Conservation (phyloP, 2,797 vertebrate genomes). For the Okamejei kenojei region DNA sequence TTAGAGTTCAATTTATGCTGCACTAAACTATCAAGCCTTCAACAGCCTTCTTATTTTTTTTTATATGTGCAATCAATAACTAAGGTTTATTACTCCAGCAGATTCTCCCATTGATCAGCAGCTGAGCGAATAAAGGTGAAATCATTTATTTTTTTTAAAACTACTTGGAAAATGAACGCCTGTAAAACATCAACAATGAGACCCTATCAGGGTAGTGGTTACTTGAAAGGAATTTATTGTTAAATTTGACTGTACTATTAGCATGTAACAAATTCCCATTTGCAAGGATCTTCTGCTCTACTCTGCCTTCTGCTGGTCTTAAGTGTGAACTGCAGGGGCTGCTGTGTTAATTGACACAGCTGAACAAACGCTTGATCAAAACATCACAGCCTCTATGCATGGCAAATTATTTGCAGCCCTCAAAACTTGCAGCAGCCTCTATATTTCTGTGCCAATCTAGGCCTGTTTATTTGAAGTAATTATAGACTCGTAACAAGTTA, state of each 20-base stretch:
- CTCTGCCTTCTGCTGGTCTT: conserved; percentile 14
- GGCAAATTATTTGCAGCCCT: neutral
- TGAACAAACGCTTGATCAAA: neutral
- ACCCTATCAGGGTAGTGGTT: neutral
- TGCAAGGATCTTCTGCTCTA: neutral
- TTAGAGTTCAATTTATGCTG: neutral
- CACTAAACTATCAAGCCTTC: neutral
- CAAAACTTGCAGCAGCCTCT: neutral
- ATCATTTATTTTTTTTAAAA: neutral
- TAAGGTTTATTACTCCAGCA: neutral
- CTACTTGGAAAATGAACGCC: neutral
- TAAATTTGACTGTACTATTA: neutral
- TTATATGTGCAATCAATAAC: neutral
- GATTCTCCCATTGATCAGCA: neutral
- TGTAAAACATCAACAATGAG: neutral
- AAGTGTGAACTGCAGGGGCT: neutral
- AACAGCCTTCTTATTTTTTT: neutral
- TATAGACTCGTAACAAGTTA: neutral
- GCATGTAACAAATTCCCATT: neutral
- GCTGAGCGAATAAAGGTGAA: conserved; percentile 6
- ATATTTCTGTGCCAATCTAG: neutral
- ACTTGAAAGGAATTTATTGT: conserved; percentile 16
- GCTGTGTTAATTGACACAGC: neutral
- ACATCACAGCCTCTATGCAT: neutral
- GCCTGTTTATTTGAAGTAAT: neutral